phyloP scores from a whole-genome alignment of 2,888 invertebrate genomes.

The Drosophila fulvimacula region DNA sequence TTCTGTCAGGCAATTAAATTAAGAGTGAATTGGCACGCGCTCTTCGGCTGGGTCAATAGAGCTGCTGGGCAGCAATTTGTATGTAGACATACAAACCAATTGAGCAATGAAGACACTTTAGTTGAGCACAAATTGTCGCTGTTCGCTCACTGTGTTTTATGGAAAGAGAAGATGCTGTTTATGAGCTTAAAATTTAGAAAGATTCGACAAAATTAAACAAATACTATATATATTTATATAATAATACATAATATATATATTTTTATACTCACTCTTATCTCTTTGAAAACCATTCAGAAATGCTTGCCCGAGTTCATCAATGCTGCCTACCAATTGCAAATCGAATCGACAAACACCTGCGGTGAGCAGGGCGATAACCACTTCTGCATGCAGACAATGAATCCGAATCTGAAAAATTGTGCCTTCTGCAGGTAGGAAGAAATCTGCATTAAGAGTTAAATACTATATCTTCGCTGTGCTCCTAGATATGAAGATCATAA shows the following conservation, averaged over 20 bases:
- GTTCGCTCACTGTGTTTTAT: neutral
- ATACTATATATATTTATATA: neutral
- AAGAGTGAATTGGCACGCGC: slow-evolving; percentile 41
- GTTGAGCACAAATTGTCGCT: slow-evolving; percentile 3
- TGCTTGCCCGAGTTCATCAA: slow-evolving; percentile 99
- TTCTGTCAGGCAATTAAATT: slow-evolving; percentile 54
- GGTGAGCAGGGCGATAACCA: slow-evolving; percentile 92
- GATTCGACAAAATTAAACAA: too few species aligned
- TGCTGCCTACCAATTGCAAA: slow-evolving; percentile 94
- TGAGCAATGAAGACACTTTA: slow-evolving; percentile 49
- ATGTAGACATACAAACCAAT: slow-evolving; percentile 61
- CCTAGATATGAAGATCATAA: slow-evolving; percentile 87
- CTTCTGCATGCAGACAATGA: slow-evolving; percentile 97
- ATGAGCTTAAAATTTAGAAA: neutral
- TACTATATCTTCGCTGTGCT: neutral
- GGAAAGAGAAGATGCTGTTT: neutral
- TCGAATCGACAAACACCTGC: slow-evolving; percentile 98
- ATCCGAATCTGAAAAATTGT: slow-evolving; percentile 91
- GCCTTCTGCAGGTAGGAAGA: slow-evolving; percentile 88
- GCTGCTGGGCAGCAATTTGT: slow-evolving; percentile 53
- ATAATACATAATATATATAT: neutral
- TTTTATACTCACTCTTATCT: neutral
- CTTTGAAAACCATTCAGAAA: slow-evolving; percentile 86
- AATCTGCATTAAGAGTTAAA: fast-evolving
- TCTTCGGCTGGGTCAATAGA: slow-evolving; percentile 34